Base-by-base conservation (phyloP, 2,113 vertebrate genomes). In the Silurus meridionalis region DNA sequence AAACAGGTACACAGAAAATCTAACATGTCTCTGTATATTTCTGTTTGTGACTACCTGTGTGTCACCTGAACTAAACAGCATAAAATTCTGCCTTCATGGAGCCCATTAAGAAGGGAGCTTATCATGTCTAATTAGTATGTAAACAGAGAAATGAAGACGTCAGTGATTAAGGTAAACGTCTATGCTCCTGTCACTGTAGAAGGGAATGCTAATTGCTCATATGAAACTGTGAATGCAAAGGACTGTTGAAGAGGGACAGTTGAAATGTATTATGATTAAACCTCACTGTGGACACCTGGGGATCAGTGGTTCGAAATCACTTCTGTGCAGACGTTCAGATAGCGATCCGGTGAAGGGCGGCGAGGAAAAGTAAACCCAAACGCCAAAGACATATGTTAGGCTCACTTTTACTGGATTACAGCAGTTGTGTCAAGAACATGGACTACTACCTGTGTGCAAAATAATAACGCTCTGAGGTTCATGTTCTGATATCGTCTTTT, bases 71-170 rank as follows among this genome's bases (percentile, higher is more conserved):
- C 81, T 87, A 86, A 88, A 90, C 63, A 89, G 75, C 84, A 85
- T 37, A 87, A 90, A 86, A 90, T 77, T 86, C 63, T 87, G 69
- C 69, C 77, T 91, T 95, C 92, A 94, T 91, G 95, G 93, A 95
- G 94, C 93, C 94, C 93, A 90, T 80, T 94, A 95, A 95, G 94
- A 96, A 96, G 95, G 94, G 95, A 96, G 96, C 96, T 97, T 95
- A 94, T 95, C 95, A 95, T 95, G 95, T 96, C 97, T 98, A 97
- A 99, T 98, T 98, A 97, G 97, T 97, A 97, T 97, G 97, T 98
- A 98, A 98, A 98, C 96, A 97, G 95, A 95, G 94, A 97, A 97
- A 97, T 97, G 96, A 97, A 97, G 97, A 97, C 96, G 97, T 98
- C 96, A 97, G 97, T 96, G 96, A 98, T 98, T 99, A 98, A 97